A percentile compares a stretch with the other conserved stretches of the same genome.
Conservation (phyloP, 2,113 vertebrate genomes). For the Cavia porcellus region DNA sequence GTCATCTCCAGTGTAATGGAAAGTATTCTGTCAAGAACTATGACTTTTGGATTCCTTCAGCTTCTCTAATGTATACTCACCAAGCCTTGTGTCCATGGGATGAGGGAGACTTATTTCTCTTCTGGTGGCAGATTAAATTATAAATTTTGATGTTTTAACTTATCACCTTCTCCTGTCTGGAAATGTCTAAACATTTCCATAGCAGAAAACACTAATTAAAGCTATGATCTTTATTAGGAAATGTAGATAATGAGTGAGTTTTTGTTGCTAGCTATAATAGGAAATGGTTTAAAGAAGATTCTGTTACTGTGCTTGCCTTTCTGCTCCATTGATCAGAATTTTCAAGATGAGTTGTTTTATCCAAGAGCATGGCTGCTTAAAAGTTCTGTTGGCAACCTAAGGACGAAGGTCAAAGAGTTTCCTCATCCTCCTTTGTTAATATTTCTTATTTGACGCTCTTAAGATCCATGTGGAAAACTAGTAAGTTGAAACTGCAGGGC, state of each 20-base stretch:
- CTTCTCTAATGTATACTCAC: neutral
- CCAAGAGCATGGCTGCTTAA: neutral
- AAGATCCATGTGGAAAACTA: constrained; percentile 1
- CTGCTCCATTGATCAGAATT: neutral
- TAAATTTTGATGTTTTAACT: constrained; percentile 70
- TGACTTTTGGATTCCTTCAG: neutral
- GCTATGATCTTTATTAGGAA: constrained; percentile 73
- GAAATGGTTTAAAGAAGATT: constrained; percentile 35
- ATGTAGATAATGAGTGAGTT: constrained; percentile 64
- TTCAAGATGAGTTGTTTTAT: constrained; percentile 14
- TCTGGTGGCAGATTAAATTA: constrained; percentile 52
- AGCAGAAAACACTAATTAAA: constrained; percentile 57
- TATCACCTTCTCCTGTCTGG: constrained; percentile 60
- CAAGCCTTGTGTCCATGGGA: constrained; percentile 17
- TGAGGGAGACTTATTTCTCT: constrained; percentile 21
- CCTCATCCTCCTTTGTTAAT: neutral
- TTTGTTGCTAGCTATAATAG: constrained; percentile 49
- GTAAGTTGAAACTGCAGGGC: constrained; percentile 48
- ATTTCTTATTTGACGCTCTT: constrained; percentile 1
- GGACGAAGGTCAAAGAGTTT: neutral
- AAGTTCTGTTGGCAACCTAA: neutral
- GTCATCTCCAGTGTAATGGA: constrained; percentile 60
- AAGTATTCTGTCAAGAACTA: constrained; percentile 15
- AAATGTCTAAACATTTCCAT: constrained; percentile 75
- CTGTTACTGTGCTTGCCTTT: neutral